Conservation (phyloP, 2,797 vertebrate species). For the Microcaecilia unicolor region DNA sequence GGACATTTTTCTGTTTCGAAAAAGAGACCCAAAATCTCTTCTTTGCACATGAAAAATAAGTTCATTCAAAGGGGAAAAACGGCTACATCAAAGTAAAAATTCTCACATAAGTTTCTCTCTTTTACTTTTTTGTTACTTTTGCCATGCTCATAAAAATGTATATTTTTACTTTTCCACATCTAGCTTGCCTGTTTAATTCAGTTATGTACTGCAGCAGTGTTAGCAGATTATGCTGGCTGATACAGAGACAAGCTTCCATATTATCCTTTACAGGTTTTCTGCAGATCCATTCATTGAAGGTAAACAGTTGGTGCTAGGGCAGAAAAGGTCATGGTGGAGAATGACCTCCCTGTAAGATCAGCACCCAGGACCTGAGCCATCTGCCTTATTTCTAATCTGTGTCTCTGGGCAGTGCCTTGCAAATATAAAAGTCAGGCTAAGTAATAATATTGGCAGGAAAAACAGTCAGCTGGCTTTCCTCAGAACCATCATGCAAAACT, state of each 20-base stretch:
- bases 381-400: background rate
- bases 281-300: background rate
- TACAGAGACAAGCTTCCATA: background rate
- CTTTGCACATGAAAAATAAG: no score
- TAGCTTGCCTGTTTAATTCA: background rate
- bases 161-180: background rate
- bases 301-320: background rate
- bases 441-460: background rate
- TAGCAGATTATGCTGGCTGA: background rate
- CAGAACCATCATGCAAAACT: rapidly evolving
- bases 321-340: background rate
- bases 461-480: background rate
- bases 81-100: no score
- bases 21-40: no score
- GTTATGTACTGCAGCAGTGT: background rate
- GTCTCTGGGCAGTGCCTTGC: background rate
- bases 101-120: no score
- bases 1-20: no score
- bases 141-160: background rate
- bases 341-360: background rate
- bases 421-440: background rate
- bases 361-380: background rate
- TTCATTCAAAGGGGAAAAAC: no score
- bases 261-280: background rate
- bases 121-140: no score